phyloP scores from a whole-genome alignment of 2,888 invertebrate species.

The Netelia inedita region DNA sequence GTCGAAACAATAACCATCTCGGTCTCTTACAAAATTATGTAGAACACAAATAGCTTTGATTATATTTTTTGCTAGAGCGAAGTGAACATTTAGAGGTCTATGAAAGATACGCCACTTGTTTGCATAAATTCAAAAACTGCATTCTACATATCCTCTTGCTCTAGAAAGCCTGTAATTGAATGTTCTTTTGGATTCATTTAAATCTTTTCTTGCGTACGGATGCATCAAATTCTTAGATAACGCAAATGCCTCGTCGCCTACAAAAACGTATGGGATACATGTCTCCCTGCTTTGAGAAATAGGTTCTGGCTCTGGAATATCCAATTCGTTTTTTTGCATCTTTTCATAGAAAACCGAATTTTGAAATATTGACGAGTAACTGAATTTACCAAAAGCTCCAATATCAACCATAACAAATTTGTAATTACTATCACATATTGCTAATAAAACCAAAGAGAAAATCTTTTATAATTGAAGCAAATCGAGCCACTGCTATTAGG shows the following conservation, averaged over 20 bases:
- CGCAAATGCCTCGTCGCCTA: constrained; percentile 56
- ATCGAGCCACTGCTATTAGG: constrained; percentile 56
- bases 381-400: constrained; percentile 7
- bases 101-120: constrained; percentile 31
- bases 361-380: not conserved
- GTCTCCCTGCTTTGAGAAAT: not conserved
- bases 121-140: constrained; percentile 35
- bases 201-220: constrained; percentile 41
- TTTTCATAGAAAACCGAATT: not conserved
- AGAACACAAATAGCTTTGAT: not conserved
- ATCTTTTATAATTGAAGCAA: constrained; percentile 66
- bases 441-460: constrained; percentile 62
- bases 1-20: too few relatives aligned
- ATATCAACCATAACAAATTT: constrained; percentile 27
- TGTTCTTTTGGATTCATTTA: constrained; percentile 14
- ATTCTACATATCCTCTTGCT: constrained; percentile 47
- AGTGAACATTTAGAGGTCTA: not conserved
- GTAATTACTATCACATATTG: constrained; percentile 39
- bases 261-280: constrained; percentile 37
- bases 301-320: not conserved
- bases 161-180: constrained; percentile 52
- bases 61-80: not conserved
- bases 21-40: not conserved
- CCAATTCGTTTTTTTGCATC: not conserved
- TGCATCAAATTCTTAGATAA: constrained; percentile 22